These are phyloP conservation scores for Zosterops hypoxanthus DNA, from an alignment of 2,113 vertebrate species.

Conservation along the genomic window DNA sequence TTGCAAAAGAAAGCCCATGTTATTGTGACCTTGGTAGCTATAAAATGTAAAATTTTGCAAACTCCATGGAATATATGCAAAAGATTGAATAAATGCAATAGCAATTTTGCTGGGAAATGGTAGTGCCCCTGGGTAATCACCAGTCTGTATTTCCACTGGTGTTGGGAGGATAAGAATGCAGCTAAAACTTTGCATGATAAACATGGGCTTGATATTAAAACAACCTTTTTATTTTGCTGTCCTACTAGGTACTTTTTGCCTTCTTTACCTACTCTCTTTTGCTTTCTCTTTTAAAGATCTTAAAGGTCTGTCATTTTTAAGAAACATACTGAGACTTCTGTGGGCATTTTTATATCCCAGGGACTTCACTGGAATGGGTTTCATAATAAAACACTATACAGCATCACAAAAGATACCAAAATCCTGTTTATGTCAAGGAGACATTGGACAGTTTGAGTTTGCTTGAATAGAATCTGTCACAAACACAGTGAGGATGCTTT, in stretches of 20 bases:
- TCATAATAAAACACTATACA: not conserved
- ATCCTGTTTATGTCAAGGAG: not conserved
- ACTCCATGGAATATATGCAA: not conserved
- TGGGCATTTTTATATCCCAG: not conserved
- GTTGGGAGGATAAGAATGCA: not conserved
- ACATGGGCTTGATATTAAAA: not conserved
- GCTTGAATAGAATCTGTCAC: not conserved
- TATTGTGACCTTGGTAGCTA: slow-evolving; percentile 5
- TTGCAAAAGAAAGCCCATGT: slow-evolving; percentile 16
- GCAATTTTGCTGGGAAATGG: not conserved
- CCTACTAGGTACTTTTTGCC: not conserved
- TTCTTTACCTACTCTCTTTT: not conserved
- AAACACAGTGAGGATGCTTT: not conserved
- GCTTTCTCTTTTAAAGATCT: not conserved
- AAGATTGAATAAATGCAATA: not conserved
- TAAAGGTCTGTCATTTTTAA: not conserved
- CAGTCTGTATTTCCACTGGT: not conserved
- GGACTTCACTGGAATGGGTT: not conserved
- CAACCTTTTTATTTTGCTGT: not conserved
- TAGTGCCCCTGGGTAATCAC: not conserved
- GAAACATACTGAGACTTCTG: not conserved
- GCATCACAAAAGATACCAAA: not conserved
- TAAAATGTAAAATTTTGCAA: slow-evolving; percentile 42
- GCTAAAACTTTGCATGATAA: not conserved
- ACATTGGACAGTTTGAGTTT: not conserved